phyloP scores from a whole-genome alignment of 2,113 vertebrate genomes.

The Hippopotamus amphibius region DNA sequence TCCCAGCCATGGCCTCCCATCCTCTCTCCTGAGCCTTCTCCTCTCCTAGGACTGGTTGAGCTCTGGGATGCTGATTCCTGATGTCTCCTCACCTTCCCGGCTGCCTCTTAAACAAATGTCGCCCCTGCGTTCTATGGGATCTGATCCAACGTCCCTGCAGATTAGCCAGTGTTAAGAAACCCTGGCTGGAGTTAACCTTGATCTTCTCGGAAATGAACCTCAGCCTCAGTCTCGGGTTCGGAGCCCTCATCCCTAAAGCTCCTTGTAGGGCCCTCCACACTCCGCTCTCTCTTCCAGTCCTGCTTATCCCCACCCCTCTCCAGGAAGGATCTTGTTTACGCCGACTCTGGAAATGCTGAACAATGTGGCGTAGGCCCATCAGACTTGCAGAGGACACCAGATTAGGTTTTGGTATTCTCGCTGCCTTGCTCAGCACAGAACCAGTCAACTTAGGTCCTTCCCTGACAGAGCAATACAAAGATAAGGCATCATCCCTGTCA shows the following conservation, averaged over 20 bases:
- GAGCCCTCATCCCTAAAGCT: not conserved
- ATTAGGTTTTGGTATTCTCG: not conserved
- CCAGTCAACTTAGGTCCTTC: not conserved
- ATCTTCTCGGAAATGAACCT: not conserved
- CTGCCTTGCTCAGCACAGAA: not conserved
- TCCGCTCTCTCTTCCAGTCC: not conserved
- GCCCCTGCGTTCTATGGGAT: not conserved
- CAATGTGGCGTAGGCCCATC: not conserved
- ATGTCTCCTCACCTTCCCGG: not conserved
- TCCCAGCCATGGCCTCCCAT: not conserved
- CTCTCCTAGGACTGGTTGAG: not conserved
- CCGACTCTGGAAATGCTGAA: not conserved
- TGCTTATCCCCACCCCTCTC: not conserved
- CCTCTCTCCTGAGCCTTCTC: not conserved
- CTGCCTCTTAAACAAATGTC: not conserved
- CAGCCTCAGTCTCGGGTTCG: not conserved
- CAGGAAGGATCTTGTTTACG: not conserved
- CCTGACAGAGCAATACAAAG: not conserved
- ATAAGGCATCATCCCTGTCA: not conserved
- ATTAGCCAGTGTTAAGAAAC: not conserved
- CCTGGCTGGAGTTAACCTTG: not conserved
- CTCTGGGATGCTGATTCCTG: not conserved
- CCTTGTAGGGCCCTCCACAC: rapidly evolving
- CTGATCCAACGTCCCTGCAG: not conserved
- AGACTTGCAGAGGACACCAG: not conserved